A percentile compares a stretch with the other conserved stretches of the same genome.
Evolutionary conservation across 2,888 invertebrate species (phyloP).

Genomic region (Melanargia galathea): DNA sequence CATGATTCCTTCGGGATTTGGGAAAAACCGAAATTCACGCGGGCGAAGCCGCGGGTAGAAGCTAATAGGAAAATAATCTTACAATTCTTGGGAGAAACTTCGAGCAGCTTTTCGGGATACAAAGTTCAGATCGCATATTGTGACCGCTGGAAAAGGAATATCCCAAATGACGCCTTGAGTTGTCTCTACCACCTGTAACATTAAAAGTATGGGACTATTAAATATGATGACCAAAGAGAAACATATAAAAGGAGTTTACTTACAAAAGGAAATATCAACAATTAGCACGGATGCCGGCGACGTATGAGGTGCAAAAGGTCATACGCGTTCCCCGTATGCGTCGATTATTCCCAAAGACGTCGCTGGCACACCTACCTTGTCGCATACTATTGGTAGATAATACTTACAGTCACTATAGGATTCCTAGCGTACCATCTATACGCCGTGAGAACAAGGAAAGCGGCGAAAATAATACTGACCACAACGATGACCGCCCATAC

Average conservation of each 20-base stretch:
- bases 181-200: conserved; percentile 77
- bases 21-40: no score
- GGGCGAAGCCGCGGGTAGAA: no score
- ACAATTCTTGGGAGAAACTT: conserved; percentile 76
- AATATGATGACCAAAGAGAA: neutral
- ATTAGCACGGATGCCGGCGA: no score
- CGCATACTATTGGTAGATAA: no score
- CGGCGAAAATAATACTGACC: conserved; percentile 77
- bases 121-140: conserved; percentile 83
- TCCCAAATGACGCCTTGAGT: conserved; percentile 86
- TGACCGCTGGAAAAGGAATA: conserved; percentile 85
- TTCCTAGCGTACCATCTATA: conserved; percentile 83
- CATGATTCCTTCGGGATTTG: no score
- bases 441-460: conserved; percentile 81
- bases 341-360: no score
- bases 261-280: no score
- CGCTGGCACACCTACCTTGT: no score
- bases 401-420: conserved; percentile 83
- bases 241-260: no score
- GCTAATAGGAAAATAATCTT: no score
- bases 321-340: no score
- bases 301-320: no score
- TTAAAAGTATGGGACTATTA: conserved; percentile 5
- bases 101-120: conserved; percentile 76
- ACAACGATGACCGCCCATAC: conserved; percentile 83